Percentiles rank a stretch among this genome's conserved stretches.
phyloP scores from a whole-genome alignment of 35 echinoderm and acorn worm species.

The Apostichopus parvimensis region DNA sequence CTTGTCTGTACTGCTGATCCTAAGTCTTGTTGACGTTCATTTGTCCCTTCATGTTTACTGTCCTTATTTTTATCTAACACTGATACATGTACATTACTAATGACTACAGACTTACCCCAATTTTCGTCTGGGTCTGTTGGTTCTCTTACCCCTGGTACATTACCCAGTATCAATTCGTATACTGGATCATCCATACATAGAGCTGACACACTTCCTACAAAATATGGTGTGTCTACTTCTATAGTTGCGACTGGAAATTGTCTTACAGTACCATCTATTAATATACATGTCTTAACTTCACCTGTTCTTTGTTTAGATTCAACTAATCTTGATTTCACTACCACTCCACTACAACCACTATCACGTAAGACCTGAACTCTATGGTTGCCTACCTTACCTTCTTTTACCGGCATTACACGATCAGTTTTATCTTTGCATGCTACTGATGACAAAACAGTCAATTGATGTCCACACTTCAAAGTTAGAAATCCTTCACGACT shows the following conservation, averaged over 20 bases:
- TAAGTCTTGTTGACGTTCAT: not conserved
- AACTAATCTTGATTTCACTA: not conserved
- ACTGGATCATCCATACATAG: not conserved
- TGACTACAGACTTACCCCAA: no score
- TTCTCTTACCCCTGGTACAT: not conserved
- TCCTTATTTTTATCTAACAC: no score
- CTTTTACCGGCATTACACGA: not conserved
- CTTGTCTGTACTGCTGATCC: not conserved
- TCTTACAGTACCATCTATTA: conserved; percentile 38
- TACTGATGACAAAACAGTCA: no score
- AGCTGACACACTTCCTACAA: not conserved
- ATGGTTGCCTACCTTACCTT: not conserved
- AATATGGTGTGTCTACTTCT: not conserved
- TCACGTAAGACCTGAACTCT: not conserved
- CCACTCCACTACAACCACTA: conserved; percentile 21
- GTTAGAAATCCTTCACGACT: no score
- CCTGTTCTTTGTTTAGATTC: not conserved
- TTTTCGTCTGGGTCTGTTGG: no score
- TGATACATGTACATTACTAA: no score
- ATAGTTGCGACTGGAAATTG: not conserved
- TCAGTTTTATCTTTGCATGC: no score
- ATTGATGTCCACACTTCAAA: no score
- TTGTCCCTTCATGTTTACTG: no score
- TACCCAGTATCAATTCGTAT: not conserved
- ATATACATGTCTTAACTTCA: not conserved